Percentiles rank a stretch among this genome's conserved stretches.
phyloP scores from a whole-genome alignment of 2,888 invertebrate genomes.

The Plagodis dolabraria region DNA sequence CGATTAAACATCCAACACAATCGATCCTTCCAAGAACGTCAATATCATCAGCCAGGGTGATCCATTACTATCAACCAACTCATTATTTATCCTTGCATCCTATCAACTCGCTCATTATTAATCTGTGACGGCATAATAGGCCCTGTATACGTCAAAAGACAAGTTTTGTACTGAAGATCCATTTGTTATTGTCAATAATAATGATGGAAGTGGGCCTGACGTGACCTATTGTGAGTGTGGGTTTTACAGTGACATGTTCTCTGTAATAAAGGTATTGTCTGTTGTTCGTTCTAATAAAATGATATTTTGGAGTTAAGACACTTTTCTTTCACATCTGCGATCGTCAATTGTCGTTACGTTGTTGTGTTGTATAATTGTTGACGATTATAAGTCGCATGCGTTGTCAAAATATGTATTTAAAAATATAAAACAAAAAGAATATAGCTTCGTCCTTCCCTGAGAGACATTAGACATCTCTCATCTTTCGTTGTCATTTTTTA shows the following conservation, averaged over 20 bases:
- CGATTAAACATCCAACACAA: slow-evolving; percentile 5
- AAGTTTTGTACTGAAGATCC: slow-evolving; percentile 34
- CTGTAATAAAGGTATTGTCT: neutral
- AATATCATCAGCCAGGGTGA: slow-evolving; percentile 7
- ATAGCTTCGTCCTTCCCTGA: too few species aligned
- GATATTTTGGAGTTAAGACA: too few species aligned
- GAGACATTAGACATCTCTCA: too few species aligned
- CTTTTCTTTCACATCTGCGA: too few species aligned
- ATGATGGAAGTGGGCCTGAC: slow-evolving; percentile 36
- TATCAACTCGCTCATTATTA: slow-evolving; percentile 19
- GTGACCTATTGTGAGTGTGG: slow-evolving; percentile 26
- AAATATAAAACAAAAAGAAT: too few species aligned
- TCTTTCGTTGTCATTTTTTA: too few species aligned
- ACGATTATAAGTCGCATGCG: too few species aligned
- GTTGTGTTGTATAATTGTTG: too few species aligned
- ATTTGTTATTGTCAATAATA: slow-evolving; percentile 44
- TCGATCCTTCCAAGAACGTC: slow-evolving; percentile 18
- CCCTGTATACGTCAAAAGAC: slow-evolving; percentile 31
- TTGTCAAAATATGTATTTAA: too few species aligned
- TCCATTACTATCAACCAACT: slow-evolving; percentile 15
- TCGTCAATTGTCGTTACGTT: too few species aligned
- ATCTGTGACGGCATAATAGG: slow-evolving; percentile 29
- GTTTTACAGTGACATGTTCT: slow-evolving; percentile 8
- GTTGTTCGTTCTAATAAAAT: too few species aligned
- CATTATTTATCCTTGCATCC: slow-evolving; percentile 9